Evolutionary conservation across 2,888 invertebrate genomes (phyloP).

Genomic region (Epinotia bilunana): DNA sequence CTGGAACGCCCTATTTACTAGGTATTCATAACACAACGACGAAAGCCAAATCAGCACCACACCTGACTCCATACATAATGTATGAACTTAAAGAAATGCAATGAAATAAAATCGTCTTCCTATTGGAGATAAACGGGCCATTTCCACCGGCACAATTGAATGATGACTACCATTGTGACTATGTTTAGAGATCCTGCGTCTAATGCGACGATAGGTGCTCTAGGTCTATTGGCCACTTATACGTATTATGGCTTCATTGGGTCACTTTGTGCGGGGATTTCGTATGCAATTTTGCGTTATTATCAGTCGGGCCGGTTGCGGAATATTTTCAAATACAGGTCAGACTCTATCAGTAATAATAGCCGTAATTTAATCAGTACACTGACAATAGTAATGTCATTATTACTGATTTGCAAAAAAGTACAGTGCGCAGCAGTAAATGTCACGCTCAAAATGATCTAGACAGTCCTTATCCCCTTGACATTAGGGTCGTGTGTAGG

Average conservation of each 20-base stretch:
- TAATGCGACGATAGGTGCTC: slow-evolving; percentile 76
- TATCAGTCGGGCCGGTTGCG: not conserved
- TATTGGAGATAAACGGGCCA: slow-evolving; percentile 78
- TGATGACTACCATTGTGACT: slow-evolving; percentile 82
- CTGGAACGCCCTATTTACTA: not conserved
- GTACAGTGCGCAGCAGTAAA: too few relatives aligned
- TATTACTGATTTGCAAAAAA: too few relatives aligned
- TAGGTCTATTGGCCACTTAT: slow-evolving; percentile 71
- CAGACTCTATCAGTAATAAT: too few relatives aligned
- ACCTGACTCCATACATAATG: slow-evolving; percentile 67
- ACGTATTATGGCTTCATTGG: slow-evolving; percentile 75
- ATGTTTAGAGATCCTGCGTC: slow-evolving; percentile 83
- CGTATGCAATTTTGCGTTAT: slow-evolving; percentile 25
- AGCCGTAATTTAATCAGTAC: too few relatives aligned
- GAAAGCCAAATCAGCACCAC: slow-evolving; percentile 44
- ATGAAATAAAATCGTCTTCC: slow-evolving; percentile 63
- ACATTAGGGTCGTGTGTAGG: too few relatives aligned
- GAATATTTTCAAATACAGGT: too few relatives aligned
- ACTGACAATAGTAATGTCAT: too few relatives aligned
- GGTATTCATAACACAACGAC: slow-evolving; percentile 3
- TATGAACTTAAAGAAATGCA: slow-evolving; percentile 82
- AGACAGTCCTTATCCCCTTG: too few relatives aligned
- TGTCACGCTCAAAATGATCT: too few relatives aligned
- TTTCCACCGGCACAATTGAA: slow-evolving; percentile 81
- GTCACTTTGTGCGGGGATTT: slow-evolving; percentile 56